Evolutionary conservation across 2,888 invertebrate genomes (phyloP), one percentile per base, ranked within the genome.

Genomic region (Caradrina clavipalpis): DNA sequence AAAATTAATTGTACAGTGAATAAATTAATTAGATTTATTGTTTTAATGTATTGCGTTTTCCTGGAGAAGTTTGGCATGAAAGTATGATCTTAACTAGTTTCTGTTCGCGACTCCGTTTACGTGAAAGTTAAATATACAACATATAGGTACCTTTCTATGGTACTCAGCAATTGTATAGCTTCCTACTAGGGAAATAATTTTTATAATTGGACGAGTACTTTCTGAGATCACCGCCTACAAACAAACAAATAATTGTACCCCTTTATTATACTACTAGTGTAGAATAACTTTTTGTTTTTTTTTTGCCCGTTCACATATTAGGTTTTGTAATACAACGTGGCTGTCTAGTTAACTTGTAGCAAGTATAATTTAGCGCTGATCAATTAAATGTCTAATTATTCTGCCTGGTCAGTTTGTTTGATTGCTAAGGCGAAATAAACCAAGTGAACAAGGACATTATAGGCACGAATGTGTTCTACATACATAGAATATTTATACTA

Each of bases 1-100:
- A 76, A 79, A 77, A 74, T 58, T 76, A 74, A 81, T 79, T 79
- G 67, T 76, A 70, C 19, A 31, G 45, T 56, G 62, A 65, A 51
- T 58, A 53, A 49, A 80, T 76, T 70, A 64, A 53, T 57, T 58
- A 58, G 31, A 26, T 73, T 31, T 39, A 31, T 58, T 35, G 59
- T 51, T 59, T 31, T 59, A 59, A 75, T 69, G 57, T 60, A 17
- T 65, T 76, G 55, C 45, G 39, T 53, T 75, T 68, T 62, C 1
- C 49, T 63, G 50, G 19, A 62, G 22, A 51, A 22, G 35, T 42
- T 31, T 17, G 22, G 10, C 49, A 19, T 45, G 47, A 68, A 69
- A 62, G 45, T 11, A 31, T 50, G 6, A 4, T 11, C 2, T 13
- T 31, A 31, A 35, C 35, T 35, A 1, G 8, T 8, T 35, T 35